A percentile compares a stretch with the other conserved stretches of the same genome.
These are phyloP conservation scores for Pristis pectinata DNA, from an alignment of 2,797 vertebrate genomes.

Conservation along the genomic window DNA sequence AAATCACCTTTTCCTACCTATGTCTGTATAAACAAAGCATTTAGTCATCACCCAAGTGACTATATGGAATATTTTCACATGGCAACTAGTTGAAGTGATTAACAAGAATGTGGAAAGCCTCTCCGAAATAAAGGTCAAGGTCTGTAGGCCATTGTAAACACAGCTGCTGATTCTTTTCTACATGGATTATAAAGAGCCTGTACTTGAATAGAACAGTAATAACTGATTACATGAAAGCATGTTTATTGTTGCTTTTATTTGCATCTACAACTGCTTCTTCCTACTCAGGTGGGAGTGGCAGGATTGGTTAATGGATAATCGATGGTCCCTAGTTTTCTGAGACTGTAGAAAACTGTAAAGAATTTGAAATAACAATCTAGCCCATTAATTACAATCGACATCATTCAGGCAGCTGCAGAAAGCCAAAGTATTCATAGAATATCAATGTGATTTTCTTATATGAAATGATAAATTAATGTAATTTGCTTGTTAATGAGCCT, in stretches of 20 bases:
- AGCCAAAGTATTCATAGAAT: neutral
- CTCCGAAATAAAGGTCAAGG: neutral
- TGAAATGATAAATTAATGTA: conserved; percentile 30
- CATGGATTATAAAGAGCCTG: neutral
- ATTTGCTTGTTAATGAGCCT: neutral
- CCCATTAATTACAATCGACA: neutral
- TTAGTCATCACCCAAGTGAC: neutral
- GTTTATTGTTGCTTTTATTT: conserved; percentile 15
- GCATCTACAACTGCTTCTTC: neutral
- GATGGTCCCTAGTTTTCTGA: neutral
- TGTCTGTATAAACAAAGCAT: neutral
- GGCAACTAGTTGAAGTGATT: neutral
- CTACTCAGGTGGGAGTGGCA: neutral
- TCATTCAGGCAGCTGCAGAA: conserved; percentile 24
- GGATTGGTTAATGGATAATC: neutral
- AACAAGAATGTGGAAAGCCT: neutral
- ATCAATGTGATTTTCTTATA: conserved; percentile 2
- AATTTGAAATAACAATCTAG: neutral
- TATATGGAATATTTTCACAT: no score
- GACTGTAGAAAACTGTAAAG: neutral
- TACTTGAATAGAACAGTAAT: neutral
- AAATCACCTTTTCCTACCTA: neutral
- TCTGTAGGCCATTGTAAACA: neutral
- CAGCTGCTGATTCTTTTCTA: neutral
- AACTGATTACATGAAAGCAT: neutral